These are phyloP conservation scores for Mandrillus leucophaeus DNA, from an alignment of 2,113 vertebrate genomes.

Conservation along the genomic window DNA sequence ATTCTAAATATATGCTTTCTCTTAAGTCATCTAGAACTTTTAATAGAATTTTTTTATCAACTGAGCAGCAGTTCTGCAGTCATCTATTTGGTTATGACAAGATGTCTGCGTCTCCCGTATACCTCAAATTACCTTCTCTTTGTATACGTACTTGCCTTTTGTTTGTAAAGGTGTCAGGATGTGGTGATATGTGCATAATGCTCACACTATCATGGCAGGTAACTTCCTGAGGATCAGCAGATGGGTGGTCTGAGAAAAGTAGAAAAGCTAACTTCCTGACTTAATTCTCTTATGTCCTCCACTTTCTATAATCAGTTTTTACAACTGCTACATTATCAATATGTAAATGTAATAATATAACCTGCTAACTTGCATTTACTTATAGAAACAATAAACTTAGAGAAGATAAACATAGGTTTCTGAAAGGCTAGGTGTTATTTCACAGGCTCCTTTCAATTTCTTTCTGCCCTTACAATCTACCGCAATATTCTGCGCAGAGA, in stretches of 20 bases:
- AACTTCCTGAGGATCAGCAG: not conserved
- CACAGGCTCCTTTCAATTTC: not conserved
- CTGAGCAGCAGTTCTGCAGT: not conserved
- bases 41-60: not conserved
- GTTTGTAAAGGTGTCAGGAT: not conserved
- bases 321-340: not conserved
- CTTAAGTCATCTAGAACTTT: not conserved
- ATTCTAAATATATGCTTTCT: constrained; percentile 1
- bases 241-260: no score
- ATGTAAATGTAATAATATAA: not conserved
- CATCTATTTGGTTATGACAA: not conserved
- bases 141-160: not conserved
- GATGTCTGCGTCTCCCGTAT: not conserved
- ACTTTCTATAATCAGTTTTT: not conserved
- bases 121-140: not conserved
- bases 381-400: not conserved
- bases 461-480: not conserved
- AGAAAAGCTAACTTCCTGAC: not conserved
- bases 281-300: not conserved
- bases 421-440: constrained; percentile 6
- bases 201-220: not conserved
- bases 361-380: not conserved
- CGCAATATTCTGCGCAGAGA: not conserved
- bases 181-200: not conserved
- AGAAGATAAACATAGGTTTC: not conserved